Percentiles rank a stretch among this genome's conserved stretches.
phyloP scores from a whole-genome alignment of 2,888 invertebrate genomes.

The Prosopocoilus inquinatus region DNA sequence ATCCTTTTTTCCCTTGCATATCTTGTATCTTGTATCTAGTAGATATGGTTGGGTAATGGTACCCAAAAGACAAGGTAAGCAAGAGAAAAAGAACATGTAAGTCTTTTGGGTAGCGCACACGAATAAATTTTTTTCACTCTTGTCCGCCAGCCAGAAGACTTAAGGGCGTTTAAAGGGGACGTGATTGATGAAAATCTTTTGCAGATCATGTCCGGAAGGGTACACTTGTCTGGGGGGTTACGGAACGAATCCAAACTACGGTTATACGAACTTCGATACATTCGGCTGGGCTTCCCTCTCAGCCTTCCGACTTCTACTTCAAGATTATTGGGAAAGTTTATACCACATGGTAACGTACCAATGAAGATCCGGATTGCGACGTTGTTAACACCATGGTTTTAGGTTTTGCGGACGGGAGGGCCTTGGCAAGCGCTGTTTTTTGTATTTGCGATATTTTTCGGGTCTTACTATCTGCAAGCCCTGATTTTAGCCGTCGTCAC shows the following conservation, averaged over 20 bases:
- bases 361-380: too few species aligned
- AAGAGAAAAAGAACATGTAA: too few species aligned
- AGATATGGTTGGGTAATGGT: too few species aligned
- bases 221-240: conserved; percentile 90
- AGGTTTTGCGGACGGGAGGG: conserved; percentile 91
- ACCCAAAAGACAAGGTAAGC: too few species aligned
- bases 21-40: too few species aligned
- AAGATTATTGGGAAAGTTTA: conserved; percentile 98
- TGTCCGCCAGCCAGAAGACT: too few species aligned
- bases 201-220: conserved; percentile 78
- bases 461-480: conserved; percentile 98
- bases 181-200: conserved; percentile 30
- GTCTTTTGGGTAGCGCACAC: neutral
- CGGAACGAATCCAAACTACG: conserved; percentile 93
- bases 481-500: conserved; percentile 99
- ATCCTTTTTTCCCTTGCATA: too few species aligned
- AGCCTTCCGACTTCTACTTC: conserved; percentile 97
- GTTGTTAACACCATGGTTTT: conserved; percentile 29
- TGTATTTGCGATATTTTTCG: conserved; percentile 97
- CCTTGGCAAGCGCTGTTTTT: conserved; percentile 98
- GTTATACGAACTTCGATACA: conserved; percentile 96
- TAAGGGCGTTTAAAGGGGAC: neutral
- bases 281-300: conserved; percentile 97
- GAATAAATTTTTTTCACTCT: too few species aligned
- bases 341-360: conserved; percentile 92